phyloP scores from a whole-genome alignment of 1,140 invertebrate genomes.

The Bombus cullumanus region DNA sequence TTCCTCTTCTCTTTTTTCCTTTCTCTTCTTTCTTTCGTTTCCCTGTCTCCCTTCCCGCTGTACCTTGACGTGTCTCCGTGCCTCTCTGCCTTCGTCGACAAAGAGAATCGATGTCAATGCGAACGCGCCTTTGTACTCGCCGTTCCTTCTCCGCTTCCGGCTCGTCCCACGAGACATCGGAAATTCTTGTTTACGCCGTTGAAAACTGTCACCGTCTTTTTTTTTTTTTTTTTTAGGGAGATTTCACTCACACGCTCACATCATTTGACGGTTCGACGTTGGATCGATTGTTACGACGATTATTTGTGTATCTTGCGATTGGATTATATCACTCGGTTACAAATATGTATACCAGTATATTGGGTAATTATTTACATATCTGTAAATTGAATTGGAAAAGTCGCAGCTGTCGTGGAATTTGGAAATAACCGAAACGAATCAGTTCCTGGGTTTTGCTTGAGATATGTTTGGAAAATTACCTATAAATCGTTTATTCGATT shows the following conservation, averaged over 20 bases:
- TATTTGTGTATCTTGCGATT: no score
- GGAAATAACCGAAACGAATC: no score
- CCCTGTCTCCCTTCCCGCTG: background rate
- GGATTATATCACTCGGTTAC: background rate
- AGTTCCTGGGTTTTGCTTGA: no score
- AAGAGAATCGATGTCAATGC: slow-evolving; percentile 71
- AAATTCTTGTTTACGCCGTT: slow-evolving; percentile 19
- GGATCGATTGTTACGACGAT: no score
- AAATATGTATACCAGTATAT: background rate
- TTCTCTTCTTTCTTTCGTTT: background rate
- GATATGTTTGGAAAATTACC: background rate
- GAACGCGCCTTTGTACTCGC: background rate
- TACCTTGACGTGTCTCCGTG: background rate
- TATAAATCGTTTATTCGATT: no score
- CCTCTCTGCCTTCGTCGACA: slow-evolving; percentile 42
- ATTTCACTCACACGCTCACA: background rate
- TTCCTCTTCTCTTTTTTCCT: background rate
- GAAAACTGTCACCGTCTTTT: background rate
- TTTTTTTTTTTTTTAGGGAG: background rate
- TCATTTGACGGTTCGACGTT: background rate
- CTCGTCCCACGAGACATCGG: slow-evolving; percentile 23
- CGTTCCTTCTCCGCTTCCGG: slow-evolving; percentile 1
- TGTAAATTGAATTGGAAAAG: background rate
- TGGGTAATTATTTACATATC: background rate
- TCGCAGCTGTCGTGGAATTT: background rate